phyloP scores from a whole-genome alignment of 2,888 invertebrate genomes.

The Aleiodes alternator region DNA sequence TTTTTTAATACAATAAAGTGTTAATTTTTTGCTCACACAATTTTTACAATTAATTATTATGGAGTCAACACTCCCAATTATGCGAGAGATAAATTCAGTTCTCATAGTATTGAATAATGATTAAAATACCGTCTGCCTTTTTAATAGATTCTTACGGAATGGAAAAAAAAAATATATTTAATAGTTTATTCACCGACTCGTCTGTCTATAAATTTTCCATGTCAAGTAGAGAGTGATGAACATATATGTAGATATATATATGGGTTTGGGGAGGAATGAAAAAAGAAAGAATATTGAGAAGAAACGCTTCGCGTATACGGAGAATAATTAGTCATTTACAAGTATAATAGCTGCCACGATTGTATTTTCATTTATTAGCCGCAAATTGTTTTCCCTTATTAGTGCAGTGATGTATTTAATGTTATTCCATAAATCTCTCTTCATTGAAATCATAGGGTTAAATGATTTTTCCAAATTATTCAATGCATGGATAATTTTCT shows the following conservation, averaged over 20 bases:
- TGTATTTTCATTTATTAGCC: slow-evolving; percentile 69
- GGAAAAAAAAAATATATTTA: slow-evolving; percentile 18
- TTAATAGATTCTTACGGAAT: not conserved
- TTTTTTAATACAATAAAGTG: not conserved
- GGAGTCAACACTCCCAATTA: too few species aligned
- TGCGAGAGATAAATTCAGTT: too few species aligned
- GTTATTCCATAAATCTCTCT: slow-evolving; percentile 13
- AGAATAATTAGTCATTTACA: slow-evolving; percentile 70
- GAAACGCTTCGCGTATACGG: slow-evolving; percentile 16
- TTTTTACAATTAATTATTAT: too few species aligned
- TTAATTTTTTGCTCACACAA: too few species aligned
- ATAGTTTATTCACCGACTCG: slow-evolving; percentile 9
- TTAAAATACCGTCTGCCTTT: too few species aligned
- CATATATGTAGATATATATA: slow-evolving; percentile 13
- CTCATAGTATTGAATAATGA: too few species aligned
- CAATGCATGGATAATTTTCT: not conserved
- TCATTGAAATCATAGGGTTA: not conserved
- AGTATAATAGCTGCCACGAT: slow-evolving; percentile 66
- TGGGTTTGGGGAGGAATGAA: not conserved
- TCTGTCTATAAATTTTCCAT: slow-evolving; percentile 25
- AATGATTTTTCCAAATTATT: not conserved
- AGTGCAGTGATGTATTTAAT: slow-evolving; percentile 64
- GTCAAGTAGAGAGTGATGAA: slow-evolving; percentile 34
- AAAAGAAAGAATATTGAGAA: slow-evolving; percentile 23
- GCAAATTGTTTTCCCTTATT: slow-evolving; percentile 67